Evolutionary conservation across 1,140 invertebrate species (phyloP).

Genomic region (Popillia japonica): DNA sequence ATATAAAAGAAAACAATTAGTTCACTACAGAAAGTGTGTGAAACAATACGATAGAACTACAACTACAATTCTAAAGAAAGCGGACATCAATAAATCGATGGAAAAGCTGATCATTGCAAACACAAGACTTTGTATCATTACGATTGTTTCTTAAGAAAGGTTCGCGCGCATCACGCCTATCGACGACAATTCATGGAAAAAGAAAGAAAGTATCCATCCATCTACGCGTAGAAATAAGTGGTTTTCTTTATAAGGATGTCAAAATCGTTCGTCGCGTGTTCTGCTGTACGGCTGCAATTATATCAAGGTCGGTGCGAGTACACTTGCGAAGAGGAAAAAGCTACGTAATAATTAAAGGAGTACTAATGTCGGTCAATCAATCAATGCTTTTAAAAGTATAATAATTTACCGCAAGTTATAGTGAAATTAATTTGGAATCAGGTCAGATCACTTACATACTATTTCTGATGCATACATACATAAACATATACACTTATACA

Average conservation of each 20-base stretch:
- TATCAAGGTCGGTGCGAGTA: constrained; percentile 12
- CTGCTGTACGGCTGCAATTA: constrained; percentile 5
- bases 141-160: too few relatives aligned
- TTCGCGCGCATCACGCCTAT: neutral
- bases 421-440: constrained; percentile 20
- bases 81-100: too few relatives aligned
- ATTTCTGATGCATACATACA: neutral
- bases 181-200: neutral
- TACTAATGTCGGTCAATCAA: constrained; percentile 31
- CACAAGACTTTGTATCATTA: too few relatives aligned
- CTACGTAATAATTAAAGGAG: constrained; percentile 16
- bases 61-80: too few relatives aligned
- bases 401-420: neutral
- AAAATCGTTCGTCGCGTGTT: constrained; percentile 16
- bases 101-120: too few relatives aligned
- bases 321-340: neutral
- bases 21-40: too few relatives aligned
- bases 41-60: too few relatives aligned
- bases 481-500: neutral
- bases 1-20: too few relatives aligned
- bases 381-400: constrained; percentile 29
- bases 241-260: constrained; percentile 32
- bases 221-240: constrained; percentile 4
- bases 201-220: constrained; percentile 19
- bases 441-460: neutral